These are phyloP conservation scores for Lochmaea capreae DNA, from an alignment of 2,888 invertebrate species.

Conservation along the genomic window DNA sequence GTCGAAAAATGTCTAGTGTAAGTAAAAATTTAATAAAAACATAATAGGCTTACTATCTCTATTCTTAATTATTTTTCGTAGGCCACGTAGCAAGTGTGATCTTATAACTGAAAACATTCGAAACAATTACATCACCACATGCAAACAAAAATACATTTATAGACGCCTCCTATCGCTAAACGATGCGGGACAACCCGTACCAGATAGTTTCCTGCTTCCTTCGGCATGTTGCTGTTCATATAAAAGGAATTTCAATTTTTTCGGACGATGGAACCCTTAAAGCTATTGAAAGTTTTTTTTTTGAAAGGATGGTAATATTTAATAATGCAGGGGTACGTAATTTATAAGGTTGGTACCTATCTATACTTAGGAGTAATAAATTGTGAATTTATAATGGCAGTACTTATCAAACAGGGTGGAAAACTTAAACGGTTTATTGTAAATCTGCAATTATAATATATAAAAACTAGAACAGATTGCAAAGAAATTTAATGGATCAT, in stretches of 20 bases:
- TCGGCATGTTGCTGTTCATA: slow-evolving; percentile 79
- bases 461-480: too few relatives aligned
- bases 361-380: too few relatives aligned
- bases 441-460: too few relatives aligned
- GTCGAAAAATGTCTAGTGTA: slow-evolving; percentile 73
- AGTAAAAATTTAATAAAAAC: slow-evolving; percentile 13
- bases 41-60: not conserved
- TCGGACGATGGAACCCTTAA: not conserved
- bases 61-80: not conserved
- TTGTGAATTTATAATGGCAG: too few relatives aligned
- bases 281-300: too few relatives aligned
- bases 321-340: too few relatives aligned
- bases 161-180: slow-evolving; percentile 69
- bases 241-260: slow-evolving; percentile 51
- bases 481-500: too few relatives aligned
- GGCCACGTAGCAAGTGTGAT: slow-evolving; percentile 64
- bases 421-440: too few relatives aligned
- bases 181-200: slow-evolving; percentile 63
- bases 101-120: slow-evolving; percentile 62
- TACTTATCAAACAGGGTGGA: too few relatives aligned
- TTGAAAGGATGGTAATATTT: too few relatives aligned
- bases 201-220: slow-evolving; percentile 73
- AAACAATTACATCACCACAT: slow-evolving; percentile 66
- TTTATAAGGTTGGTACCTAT: too few relatives aligned
- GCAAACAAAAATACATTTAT: slow-evolving; percentile 72